These are phyloP conservation scores for Limonius californicus DNA, from an alignment of 1,140 invertebrate genomes.

Conservation along the genomic window DNA sequence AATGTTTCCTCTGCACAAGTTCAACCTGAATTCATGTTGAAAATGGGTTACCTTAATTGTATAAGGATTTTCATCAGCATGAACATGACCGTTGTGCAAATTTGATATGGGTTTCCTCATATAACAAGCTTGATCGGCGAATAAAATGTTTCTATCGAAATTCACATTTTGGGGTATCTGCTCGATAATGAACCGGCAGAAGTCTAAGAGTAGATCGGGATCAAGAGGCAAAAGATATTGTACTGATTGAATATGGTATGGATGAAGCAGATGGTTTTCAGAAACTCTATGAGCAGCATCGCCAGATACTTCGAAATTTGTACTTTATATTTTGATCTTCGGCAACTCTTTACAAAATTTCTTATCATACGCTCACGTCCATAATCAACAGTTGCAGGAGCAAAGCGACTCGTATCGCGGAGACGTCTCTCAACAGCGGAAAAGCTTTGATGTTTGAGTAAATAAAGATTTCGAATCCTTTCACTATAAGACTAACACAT, in stretches of 20 bases:
- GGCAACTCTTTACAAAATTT: no score
- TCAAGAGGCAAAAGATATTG: neutral
- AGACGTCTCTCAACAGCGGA: slow-evolving; percentile 13
- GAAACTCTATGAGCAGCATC: neutral
- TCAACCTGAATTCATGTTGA: slow-evolving; percentile 18
- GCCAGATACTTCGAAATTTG: neutral
- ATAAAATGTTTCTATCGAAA: slow-evolving; percentile 6
- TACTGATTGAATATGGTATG: neutral
- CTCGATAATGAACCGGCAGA: neutral
- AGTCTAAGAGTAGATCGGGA: neutral
- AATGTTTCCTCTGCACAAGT: slow-evolving; percentile 17
- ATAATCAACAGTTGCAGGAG: neutral
- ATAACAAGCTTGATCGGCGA: slow-evolving; percentile 3
- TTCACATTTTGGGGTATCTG: neutral
- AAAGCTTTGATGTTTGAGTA: slow-evolving; percentile 9
- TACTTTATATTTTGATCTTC: neutral
- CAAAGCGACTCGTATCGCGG: neutral
- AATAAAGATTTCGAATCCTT: neutral
- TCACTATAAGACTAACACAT: no score
- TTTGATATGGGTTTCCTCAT: slow-evolving; percentile 5
- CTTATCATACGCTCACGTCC: neutral
- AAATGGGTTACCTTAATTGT: neutral
- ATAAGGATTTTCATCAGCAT: neutral
- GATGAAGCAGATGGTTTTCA: neutral
- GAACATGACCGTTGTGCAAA: neutral